Evolutionary conservation across 2,888 invertebrate species (phyloP), one percentile per base, ranked within the genome.

Genomic region (Hirtodrosophila alboralis): DNA sequence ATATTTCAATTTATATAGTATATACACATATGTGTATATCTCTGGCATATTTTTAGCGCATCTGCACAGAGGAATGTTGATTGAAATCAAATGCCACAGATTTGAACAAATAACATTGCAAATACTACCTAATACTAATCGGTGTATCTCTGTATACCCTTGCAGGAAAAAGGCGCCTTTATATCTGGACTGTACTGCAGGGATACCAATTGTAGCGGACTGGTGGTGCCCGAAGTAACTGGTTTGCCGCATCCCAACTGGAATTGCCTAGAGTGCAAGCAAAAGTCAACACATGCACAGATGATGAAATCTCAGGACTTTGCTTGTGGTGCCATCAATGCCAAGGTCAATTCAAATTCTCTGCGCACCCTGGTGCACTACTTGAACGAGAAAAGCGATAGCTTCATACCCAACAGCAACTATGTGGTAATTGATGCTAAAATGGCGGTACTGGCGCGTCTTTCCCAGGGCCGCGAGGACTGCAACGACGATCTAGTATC

Each of bases 201-300:
- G 91, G 91, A 88, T 92, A 80, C 87, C 13, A 83, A 83, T 13
- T 91, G 91, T 61, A 48, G 61, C 8, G 91, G 91, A 0, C 41
- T 89, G 52, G 88, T 88, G 4, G 80, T 93, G 41, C 93, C 94
- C 1, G 91, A 91, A 7, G 91, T 93, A 73, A 93, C 94, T 4
- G 90, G 94, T 33, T 90, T 93, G 52, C 91, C 92, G 54, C 89
- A 90, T 6, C 92, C 94, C 0, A 87, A 91, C 1, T 95, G 95
- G 95, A 92, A 92, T 69, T 95, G 95, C 85, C 91, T 93, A 74
- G 92, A 91, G 73, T 95, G 95, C 87, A 91, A 88, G 41, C 84
- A 89, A 41, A 88, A 88, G 36, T 88, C 89, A 0, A 75, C 87
- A 30, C 86, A 89, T 45, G 83, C 83, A 6, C 88, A 90, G 74